Conservation (phyloP, 2,797 vertebrate genomes). For the Lacerta viridis region DNA sequence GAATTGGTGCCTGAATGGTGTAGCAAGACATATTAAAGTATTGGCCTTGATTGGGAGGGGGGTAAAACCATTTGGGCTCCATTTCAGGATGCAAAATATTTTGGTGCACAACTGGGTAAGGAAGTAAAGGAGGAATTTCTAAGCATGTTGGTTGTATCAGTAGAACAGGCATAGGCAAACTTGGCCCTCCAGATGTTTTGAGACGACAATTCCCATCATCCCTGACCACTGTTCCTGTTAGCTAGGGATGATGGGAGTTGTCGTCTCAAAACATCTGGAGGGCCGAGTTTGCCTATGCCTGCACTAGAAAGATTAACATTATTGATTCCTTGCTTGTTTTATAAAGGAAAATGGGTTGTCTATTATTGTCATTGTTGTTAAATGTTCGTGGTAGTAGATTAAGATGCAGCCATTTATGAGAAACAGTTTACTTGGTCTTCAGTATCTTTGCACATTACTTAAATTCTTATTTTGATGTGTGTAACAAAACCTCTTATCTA, state of each 20-base stretch:
- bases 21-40: not conserved
- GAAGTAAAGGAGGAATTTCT: too few relatives aligned
- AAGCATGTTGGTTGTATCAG: too few relatives aligned
- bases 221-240: too few relatives aligned
- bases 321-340: too few relatives aligned
- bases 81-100: not conserved
- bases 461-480: not conserved
- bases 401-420: slow-evolving; percentile 19
- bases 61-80: not conserved
- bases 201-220: too few relatives aligned
- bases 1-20: not conserved
- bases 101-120: not conserved
- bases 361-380: not conserved
- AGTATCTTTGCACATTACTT: slow-evolving; percentile 41
- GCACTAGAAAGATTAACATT: too few relatives aligned
- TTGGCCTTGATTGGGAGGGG: not conserved
- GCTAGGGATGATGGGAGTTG: too few relatives aligned
- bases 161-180: too few relatives aligned
- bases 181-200: too few relatives aligned
- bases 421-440: slow-evolving; percentile 38
- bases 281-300: too few relatives aligned
- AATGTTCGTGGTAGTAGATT: not conserved
- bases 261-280: too few relatives aligned
- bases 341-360: too few relatives aligned
- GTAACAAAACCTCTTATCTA: slow-evolving; percentile 22